phyloP scores from a whole-genome alignment of 2,797 vertebrate species.

The Graptemys geographica region DNA sequence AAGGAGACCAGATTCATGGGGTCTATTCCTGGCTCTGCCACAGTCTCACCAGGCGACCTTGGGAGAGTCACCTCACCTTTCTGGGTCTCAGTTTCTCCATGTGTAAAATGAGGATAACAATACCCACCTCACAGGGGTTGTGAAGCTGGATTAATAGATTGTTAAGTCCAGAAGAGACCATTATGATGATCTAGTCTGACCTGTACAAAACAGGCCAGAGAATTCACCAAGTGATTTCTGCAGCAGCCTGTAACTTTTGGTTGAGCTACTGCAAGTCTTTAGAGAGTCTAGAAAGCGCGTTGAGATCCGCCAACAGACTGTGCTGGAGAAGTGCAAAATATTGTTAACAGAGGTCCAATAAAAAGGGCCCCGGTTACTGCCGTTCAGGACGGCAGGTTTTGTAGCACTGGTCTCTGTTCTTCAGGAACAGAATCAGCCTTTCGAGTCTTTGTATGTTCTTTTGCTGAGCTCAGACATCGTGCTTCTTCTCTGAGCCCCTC shows the following conservation, averaged over 20 bases:
- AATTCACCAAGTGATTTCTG: not conserved
- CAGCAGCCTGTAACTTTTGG: fast-evolving
- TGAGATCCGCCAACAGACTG: not conserved
- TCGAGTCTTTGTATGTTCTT: not conserved
- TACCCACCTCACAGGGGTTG: not conserved
- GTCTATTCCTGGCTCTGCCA: not conserved
- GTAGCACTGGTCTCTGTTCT: not conserved
- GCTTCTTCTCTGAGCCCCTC: not conserved
- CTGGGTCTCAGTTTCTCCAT: not conserved
- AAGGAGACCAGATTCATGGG: fast-evolving
- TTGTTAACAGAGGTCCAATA: fast-evolving
- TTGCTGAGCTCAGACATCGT: not conserved
- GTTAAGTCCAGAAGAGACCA: fast-evolving
- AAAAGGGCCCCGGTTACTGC: not conserved
- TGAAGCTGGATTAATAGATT: not conserved
- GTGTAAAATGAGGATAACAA: not conserved
- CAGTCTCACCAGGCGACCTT: fast-evolving
- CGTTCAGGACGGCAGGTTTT: too few relatives aligned
- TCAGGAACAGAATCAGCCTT: not conserved
- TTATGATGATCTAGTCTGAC: not conserved
- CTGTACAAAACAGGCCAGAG: fast-evolving
- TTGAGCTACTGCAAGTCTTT: not conserved
- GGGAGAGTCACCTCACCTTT: not conserved
- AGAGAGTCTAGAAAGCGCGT: fast-evolving
- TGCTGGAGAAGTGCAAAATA: not conserved